Evolutionary conservation across 1,140 invertebrate species (phyloP), one percentile per base, ranked within the genome.

Genomic region (Drosophila quadrilineata): DNA sequence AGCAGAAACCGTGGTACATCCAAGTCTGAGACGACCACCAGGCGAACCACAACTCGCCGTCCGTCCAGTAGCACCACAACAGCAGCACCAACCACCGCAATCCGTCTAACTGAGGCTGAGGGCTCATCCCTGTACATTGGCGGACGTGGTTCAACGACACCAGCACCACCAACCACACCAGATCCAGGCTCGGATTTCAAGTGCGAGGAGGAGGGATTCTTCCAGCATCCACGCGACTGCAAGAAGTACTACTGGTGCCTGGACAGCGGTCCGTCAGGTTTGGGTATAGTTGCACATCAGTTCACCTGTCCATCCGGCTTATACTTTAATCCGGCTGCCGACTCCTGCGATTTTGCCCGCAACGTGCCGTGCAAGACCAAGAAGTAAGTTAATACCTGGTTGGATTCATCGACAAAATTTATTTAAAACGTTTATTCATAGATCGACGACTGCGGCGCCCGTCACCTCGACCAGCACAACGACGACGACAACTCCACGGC

Each of bases 171-270:
- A 2, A 96, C 96, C 0, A 98, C 96, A 31, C 96, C 96, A 0
- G 96, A 97, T 90, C 95, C 96, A 0, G 96, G 95, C 65, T 93
- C 94, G 8, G 95, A 96, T 76, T 98, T 98, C 87, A 95, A 96
- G 76, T 98, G 97, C 79, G 95, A 95, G 79, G 96, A 98, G 62
- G 97, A 98, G 92, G 97, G 97, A 31, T 98, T 98, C 90, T 98
- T 94, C 90, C 94, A 94, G n/a, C 96, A 98, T 90, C 96, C 96
- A 0, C 92, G 95, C 24, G 96, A 98, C 84, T 98, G 97, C 89
- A 96, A 97, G 87, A 98, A 98, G 86, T 98, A 98, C 76, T 98
- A 96, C 90, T 98, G 96, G 96, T 98, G 97, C 89, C 90, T 98
- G 35, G 95, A 97, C 70, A 96, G 95, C 76, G 96, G 96, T 1